Conservation (phyloP, 92 coral and sea anemone genomes). For the Phenganax marumi region DNA sequence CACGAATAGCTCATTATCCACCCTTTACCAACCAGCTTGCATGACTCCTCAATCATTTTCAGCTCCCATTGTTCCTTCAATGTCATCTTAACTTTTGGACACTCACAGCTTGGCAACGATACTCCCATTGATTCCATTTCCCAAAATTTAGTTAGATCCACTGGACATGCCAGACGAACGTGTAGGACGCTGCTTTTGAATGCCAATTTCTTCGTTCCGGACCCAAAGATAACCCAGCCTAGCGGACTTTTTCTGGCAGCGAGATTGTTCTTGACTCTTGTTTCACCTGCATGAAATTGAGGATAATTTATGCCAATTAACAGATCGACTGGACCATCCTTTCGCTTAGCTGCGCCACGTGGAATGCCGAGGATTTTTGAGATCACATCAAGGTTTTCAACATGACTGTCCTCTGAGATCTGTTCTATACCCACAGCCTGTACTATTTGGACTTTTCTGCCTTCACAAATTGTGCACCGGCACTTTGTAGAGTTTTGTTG, state of each 20-base stretch:
- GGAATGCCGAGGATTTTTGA: conserved; percentile 43
- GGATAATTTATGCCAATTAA: conserved; percentile 64
- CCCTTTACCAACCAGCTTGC: not conserved
- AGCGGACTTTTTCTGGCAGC: conserved; percentile 60
- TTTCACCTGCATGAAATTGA: conserved; percentile 61
- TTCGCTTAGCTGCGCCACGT: conserved; percentile 28
- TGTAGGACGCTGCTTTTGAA: conserved; percentile 37
- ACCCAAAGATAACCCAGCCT: conserved; percentile 65
- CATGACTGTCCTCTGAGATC: conserved; percentile 50
- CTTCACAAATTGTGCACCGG: conserved; percentile 17
- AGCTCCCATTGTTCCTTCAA: conserved; percentile 6
- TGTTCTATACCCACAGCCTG: conserved; percentile 64
- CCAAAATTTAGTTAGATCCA: conserved; percentile 52
- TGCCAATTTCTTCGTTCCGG: not conserved
- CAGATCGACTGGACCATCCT: conserved; percentile 59
- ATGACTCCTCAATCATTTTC: conserved; percentile 27
- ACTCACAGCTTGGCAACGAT: conserved; percentile 29
- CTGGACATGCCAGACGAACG: conserved; percentile 47
- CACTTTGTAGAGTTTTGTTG: conserved; percentile 47
- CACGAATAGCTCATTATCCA: conserved; percentile 49
- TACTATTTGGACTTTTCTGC: conserved; percentile 38
- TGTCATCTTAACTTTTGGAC: not conserved
- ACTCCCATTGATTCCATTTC: conserved; percentile 64
- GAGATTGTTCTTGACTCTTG: conserved; percentile 48
- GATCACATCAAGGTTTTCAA: conserved; percentile 22